Evolutionary conservation across 2,113 vertebrate genomes (phyloP), one percentile per base, ranked within the genome.

Genomic region (Tretioscincus oriximinensis): DNA sequence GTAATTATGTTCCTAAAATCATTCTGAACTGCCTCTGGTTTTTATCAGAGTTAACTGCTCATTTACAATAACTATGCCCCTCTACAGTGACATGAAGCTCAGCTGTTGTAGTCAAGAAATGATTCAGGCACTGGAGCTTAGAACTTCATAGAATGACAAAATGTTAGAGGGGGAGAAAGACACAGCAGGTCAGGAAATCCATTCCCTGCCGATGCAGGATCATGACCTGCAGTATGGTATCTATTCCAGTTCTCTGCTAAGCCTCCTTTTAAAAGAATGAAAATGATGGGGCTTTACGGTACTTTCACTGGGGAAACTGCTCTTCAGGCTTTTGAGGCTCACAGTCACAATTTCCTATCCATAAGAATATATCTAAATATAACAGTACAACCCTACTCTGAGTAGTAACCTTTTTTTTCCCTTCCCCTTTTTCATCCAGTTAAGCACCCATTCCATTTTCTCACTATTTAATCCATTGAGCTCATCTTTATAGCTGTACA

Each of bases 181-280:
- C 80, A 80, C 82, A 67, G 78, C 84, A 89, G 90, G 89, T 90
- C 88, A 89, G 87, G 89, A 85, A 85, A 84, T 88, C 85, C 86
- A 81, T 91, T 84, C 89, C 91, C 89, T 92, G 88, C 90, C 80
- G 88, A 87, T 90, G 81, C 67, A 89, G 80, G 86, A 80, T 91
- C 91, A 86, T 88, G 88, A 92, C 89, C 91, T 93, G 79, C 66
- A 78, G 85, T 90, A 89, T 85, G 84, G 76, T 86, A 88, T 85
- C 70, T 89, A 84, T 85, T 90, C 78, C 85, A 84, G 88, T 90
- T 80, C 86, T 87, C 85, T 89, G 78, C 85, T 88, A 90, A 89
- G 83, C 87, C 84, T 90, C 83, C 85, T 72, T 91, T 91, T 89
- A 91, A 92, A 85, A 24, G 80, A 91, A 31, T 78, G 81, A 77